Base-by-base conservation (phyloP, 1,140 invertebrate species). In the Meloidogyne floridensis region DNA sequence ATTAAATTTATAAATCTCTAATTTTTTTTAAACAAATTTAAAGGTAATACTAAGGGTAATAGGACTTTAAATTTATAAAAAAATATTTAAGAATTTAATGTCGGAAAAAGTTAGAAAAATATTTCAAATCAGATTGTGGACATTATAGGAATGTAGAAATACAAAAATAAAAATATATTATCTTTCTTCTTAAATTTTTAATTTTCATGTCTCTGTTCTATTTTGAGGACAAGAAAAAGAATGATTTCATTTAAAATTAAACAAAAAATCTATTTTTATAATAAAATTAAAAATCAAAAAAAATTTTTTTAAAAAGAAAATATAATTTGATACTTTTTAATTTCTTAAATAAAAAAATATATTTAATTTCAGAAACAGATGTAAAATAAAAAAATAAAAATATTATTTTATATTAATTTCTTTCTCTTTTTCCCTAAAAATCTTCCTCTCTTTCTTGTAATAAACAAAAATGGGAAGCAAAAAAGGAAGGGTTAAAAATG, bases 321-420 rank as follows among this genome's bases (percentile, higher is more conserved):
- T 47, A 32, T 47, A 47, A 47, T 47, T 47, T 47, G 47, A 47
- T 47, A 47, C 47, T 59, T 59, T 65, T 65, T 7, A 65, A 65
- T 65, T 9, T 54, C 10, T 32, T 32, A 32, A 32, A 53, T 8
- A 53, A 53, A 53, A 53, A 53, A 65, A 65, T 5, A 65, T 65
- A 65, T 65, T 59, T 65, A 65, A 65, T 65, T 65, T 65, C n/a
- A n/a, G n/a, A 65, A 65, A 65, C 59, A 65, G 59, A 65, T 65
- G 59, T 65, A 65, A n/a, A 65, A 65, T 11, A n/a, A 65, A 65
- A 65, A 65, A 7, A 65, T n/a, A n/a, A 59, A 59, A 15, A 59
- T 15, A 59, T 59, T 15, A 3, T 2, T 59, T 65, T 4, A 65
- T 4, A 65, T 65, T n/a, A 65, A n/a, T n/a, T 5, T 65, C 7